Conservation (phyloP, 30 jellyfish, hydroid and myxozoan genomes). For the Cassiopea andromeda region DNA sequence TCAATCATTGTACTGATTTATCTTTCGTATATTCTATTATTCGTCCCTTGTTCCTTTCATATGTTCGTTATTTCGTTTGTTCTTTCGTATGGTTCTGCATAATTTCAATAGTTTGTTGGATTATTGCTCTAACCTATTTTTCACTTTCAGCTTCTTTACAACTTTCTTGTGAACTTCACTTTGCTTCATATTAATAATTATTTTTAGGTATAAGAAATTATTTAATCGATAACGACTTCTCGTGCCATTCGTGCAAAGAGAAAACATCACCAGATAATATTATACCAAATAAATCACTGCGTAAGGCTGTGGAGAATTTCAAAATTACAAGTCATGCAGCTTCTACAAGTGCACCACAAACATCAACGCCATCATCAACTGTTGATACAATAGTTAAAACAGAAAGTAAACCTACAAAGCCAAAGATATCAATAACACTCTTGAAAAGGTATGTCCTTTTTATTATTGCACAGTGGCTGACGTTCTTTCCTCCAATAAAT, state of each 20-base stretch:
- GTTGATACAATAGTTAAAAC: conserved; percentile 37
- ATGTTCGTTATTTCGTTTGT: background rate
- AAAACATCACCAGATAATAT: conserved; percentile 95
- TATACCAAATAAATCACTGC: conserved; percentile 89
- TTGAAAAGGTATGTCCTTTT: conserved; percentile 39
- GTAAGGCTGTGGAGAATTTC: conserved; percentile 79
- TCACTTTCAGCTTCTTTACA: no score
- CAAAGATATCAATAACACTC: conserved; percentile 56
- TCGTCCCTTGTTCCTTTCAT: background rate
- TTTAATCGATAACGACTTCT: conserved; percentile 89
- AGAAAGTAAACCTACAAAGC: conserved; percentile 30
- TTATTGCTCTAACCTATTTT: no score
- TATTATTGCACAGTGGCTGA: no score
- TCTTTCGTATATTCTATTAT: background rate
- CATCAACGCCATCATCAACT: conserved; percentile 13
- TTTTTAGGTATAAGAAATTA: conserved; percentile 86
- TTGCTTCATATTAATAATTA: background rate
- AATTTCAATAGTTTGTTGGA: no score
- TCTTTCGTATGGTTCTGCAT: background rate
- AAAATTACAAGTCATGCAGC: conserved; percentile 57
- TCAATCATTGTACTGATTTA: no score
- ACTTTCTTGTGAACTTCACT: background rate
- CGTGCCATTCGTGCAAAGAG: conserved; percentile 87
- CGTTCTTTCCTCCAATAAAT: no score
- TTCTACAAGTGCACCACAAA: conserved; percentile 7